These are phyloP conservation scores for Oligia latruncula DNA, from an alignment of 2,888 invertebrate species.

Conservation along the genomic window DNA sequence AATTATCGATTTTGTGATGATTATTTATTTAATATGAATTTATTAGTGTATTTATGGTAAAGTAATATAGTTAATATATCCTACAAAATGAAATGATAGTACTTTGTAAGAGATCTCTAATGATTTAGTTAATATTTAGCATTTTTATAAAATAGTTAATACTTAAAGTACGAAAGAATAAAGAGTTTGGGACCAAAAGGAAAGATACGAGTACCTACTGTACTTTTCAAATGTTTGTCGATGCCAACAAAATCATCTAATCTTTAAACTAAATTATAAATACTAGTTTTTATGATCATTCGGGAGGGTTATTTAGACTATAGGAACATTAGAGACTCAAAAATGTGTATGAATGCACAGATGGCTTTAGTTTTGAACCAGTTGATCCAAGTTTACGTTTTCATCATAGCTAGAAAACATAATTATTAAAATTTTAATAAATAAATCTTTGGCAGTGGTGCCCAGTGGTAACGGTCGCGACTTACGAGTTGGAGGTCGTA, in stretches of 20 bases:
- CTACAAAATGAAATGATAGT: constrained; percentile 44
- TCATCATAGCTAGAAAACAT: not conserved
- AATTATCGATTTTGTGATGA: constrained; percentile 49
- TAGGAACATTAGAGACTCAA: constrained; percentile 1
- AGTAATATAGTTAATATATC: constrained; percentile 42
- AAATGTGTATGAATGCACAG: not conserved
- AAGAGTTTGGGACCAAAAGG: constrained; percentile 59
- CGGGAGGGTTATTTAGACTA: not conserved
- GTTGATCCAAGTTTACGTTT: not conserved
- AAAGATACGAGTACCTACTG: not conserved
- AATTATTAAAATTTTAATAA: not conserved
- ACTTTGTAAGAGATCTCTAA: constrained; percentile 60
- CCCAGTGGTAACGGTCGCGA: not conserved
- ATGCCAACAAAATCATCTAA: constrained; percentile 7
- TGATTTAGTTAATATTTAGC: constrained; percentile 25
- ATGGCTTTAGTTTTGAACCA: not conserved
- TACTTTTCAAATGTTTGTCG: constrained; percentile 28
- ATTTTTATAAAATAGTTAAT: constrained; percentile 20
- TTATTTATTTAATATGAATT: constrained; percentile 54
- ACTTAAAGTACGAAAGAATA: constrained; percentile 23
- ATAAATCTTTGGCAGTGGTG: not conserved
- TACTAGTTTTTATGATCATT: constrained; percentile 10
- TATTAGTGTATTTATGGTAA: constrained; percentile 39
- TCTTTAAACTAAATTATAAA: not conserved
- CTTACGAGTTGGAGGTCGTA: too few relatives aligned